Evolutionary conservation across 2,113 vertebrate genomes (phyloP), one percentile per base, ranked within the genome.

Genomic region (Proterorhinus semilunaris): DNA sequence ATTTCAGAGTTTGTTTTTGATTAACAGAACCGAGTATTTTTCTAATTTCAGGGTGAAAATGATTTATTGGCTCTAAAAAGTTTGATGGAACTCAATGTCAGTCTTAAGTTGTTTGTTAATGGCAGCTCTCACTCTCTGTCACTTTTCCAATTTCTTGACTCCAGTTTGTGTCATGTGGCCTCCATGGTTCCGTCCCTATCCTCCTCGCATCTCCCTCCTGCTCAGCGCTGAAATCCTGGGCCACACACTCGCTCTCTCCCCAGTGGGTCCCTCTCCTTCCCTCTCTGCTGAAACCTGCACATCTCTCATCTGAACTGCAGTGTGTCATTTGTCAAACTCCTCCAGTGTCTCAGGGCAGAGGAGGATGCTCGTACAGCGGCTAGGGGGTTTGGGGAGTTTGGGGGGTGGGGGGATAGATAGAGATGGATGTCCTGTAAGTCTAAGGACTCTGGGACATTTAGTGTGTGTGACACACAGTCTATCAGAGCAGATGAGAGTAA

Each of bases 401-500:
- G 6, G 52, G 17, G n/a, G 52, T 36, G 6, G 58, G 7, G 58
- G 8, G 12, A 42, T 44, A 7, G 58, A 61, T 61, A 42, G 42
- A 61, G 58, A 61, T 61, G 58, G 42, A 61, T 61, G 58, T 15
- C 36, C 58, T 15, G 15, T n/a, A 8, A 43, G 36, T 45, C 58
- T 44, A 12, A 61, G 58, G 4, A 61, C 44, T 61, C 13, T 8
- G 68, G 71, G 71, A 72, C 72, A 84, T 66, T 67, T 82, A 85
- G 83, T 68, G 74, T 63, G 47, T 74, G 62, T 83, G 87, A 83
- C 90, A 92, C 89, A 72, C 88, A 88, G 88, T 92, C 90, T 91
- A 88, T 93, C 93, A 91, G 79, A 43, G 4, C 62, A 78, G 88
- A 91, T 90, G 86, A 88, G 86, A 87, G 88, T 85, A 90, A 92